Percentiles rank a stretch among this genome's conserved stretches.
phyloP scores from a whole-genome alignment of 1,140 invertebrate genomes.

The Tetranychus cinnabarinus region DNA sequence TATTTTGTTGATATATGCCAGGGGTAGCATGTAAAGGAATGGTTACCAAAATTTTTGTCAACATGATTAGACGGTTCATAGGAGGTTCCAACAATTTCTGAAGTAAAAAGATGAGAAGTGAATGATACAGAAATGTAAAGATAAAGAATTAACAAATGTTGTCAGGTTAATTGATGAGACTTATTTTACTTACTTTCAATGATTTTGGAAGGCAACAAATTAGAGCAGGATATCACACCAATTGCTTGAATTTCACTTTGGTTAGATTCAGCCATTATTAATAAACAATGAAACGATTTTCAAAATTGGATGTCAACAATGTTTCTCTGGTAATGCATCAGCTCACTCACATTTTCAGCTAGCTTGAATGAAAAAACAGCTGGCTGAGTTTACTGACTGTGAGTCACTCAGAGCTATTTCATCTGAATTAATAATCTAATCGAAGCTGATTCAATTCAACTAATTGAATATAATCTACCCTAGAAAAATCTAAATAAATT shows the following conservation, averaged over 20 bases:
- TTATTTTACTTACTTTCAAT: neutral
- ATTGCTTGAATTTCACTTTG: neutral
- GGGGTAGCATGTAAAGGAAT: neutral
- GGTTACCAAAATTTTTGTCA: neutral
- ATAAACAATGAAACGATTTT: no score
- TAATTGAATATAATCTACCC: no score
- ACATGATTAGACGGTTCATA: neutral
- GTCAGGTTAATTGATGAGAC: no score
- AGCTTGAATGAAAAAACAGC: no score
- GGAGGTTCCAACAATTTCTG: neutral
- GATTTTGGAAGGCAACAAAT: neutral
- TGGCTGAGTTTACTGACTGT: no score
- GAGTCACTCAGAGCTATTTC: no score
- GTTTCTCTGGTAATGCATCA: no score
- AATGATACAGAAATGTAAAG: neutral
- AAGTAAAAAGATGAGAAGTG: neutral
- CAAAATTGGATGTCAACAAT: no score
- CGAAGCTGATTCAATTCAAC: no score
- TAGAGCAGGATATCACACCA: neutral
- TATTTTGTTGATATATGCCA: slow-evolving; percentile 8
- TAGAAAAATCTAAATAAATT: no score
- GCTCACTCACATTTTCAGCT: no score
- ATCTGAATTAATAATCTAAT: no score
- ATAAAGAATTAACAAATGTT: neutral
- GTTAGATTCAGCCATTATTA: neutral